Evolutionary conservation across 2,888 invertebrate species (phyloP), one percentile per base, ranked within the genome.

Genomic region (Blastobasis adustella): DNA sequence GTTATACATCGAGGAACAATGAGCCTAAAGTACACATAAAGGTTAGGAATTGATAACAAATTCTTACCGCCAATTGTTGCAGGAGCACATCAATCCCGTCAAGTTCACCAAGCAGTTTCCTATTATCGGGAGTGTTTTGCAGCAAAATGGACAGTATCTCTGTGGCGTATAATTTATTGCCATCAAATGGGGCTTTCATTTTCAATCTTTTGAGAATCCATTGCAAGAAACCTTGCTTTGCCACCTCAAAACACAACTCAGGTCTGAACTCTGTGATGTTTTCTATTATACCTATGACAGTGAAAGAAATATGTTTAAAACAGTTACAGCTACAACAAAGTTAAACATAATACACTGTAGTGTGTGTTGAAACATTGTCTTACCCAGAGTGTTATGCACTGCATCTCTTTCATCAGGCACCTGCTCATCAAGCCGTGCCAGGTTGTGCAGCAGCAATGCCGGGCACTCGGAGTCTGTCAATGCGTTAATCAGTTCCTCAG

Each of bases 31-130:
- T 23, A 23, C 23, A 23, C 23, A 23, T 23, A 23, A 23, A 23
- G 23, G 23, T 23, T 23, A 23, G 1, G 4, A 40, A 40, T 8
- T 42, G 10, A 42, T 5, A 1, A 8, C 42, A 42, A 42, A 9
- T n/a, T 65, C 61, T 84, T 82, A 95, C 94, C 63, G 98, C 98
- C 58, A 98, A 87, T 74, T 98, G 99, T 80, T 98, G 98, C 7
- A 99, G 88, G 46, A 99, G 83, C 41, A 97, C 95, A 89, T 99
- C 99, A 66, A 99, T 98, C 4, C 98, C 98, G 73, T 99, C 98
- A 45, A 97, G 78, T 67, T 96, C 96, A n/a, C 98, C 98, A 36
- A 98, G 85, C 37, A 94, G 75, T 50, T 93, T 86, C 60, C 95
- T 91, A 75, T 96, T 97, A 50, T 93, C 94, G 54, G 94, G 94